A percentile compares a stretch with the other conserved stretches of the same genome.
Conservation (phyloP, 1,140 invertebrate genomes). For the Leptopilina clavipes region DNA sequence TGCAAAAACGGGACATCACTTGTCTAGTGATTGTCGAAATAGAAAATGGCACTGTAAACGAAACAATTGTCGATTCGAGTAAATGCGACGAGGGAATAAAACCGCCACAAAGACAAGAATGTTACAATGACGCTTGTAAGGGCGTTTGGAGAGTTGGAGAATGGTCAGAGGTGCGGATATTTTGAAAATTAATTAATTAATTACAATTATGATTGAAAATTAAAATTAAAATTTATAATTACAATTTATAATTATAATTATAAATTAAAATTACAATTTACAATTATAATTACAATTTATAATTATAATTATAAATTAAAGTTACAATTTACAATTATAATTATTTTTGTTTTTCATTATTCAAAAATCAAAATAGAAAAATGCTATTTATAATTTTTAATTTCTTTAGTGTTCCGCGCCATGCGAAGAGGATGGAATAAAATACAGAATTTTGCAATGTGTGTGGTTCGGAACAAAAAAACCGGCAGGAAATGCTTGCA, state of each 20-base stretch:
- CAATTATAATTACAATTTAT: no score
- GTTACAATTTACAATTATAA: no score
- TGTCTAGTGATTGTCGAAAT: slow-evolving; percentile 75
- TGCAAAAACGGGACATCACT: slow-evolving; percentile 83
- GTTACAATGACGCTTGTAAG: slow-evolving; percentile 86
- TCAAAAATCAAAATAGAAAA: no score
- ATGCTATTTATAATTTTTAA: no score
- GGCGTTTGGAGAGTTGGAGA: slow-evolving; percentile 89
- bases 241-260: no score
- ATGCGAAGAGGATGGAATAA: slow-evolving; percentile 84
- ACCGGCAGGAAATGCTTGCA: slow-evolving; percentile 87
- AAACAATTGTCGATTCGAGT: slow-evolving; percentile 76
- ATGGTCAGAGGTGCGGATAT: slow-evolving; percentile 95
- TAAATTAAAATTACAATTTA: no score
- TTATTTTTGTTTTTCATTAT: no score
- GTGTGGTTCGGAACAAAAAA: slow-evolving; percentile 90
- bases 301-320: no score
- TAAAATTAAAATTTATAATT: no score
- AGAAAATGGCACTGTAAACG: slow-evolving; percentile 76
- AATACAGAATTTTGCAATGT: slow-evolving; percentile 89
- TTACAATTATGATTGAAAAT: no score
- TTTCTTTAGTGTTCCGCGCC: slow-evolving; percentile 84
- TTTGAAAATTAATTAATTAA: no score
- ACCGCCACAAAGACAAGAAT: slow-evolving; percentile 84
- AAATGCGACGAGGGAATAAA: slow-evolving; percentile 81